Percentiles rank a stretch among this genome's conserved stretches.
Evolutionary conservation across 2,888 invertebrate genomes (phyloP).

Genomic region (Apamea sordens): DNA sequence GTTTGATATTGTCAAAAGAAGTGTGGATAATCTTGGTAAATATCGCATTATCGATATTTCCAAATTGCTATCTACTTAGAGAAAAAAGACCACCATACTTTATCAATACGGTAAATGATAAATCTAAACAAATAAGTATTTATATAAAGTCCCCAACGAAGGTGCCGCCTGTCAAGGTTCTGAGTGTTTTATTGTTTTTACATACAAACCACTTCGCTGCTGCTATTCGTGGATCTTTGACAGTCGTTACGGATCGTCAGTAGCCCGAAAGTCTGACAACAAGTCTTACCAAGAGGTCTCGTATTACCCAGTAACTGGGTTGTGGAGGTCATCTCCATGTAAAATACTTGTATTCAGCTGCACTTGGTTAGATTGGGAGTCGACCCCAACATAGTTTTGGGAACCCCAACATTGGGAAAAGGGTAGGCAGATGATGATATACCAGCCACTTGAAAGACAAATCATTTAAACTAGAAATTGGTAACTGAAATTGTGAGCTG

Average conservation of each 20-base stretch:
- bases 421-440: not conserved
- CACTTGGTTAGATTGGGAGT: too few species aligned
- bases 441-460: not conserved
- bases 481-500: not conserved
- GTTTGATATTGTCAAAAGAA: slow-evolving; percentile 21
- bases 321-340: too few species aligned
- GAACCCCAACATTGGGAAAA: too few species aligned
- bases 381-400: too few species aligned
- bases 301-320: too few species aligned
- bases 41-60: not conserved
- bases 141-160: slow-evolving; percentile 10
- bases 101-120: not conserved
- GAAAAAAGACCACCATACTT: not conserved
- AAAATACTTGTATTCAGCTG: too few species aligned
- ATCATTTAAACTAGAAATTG: not conserved
- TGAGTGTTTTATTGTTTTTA: not conserved
- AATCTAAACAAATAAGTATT: not conserved
- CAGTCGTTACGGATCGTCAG: too few species aligned
- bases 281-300: too few species aligned
- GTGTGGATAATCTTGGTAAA: not conserved
- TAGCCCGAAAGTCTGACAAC: too few species aligned
- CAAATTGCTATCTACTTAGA: not conserved
- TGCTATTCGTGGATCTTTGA: too few species aligned
- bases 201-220: not conserved
- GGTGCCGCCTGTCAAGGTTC: not conserved